These are phyloP conservation scores for Monochamus saltuarius DNA, from an alignment of 1,140 invertebrate genomes.

Conservation along the genomic window DNA sequence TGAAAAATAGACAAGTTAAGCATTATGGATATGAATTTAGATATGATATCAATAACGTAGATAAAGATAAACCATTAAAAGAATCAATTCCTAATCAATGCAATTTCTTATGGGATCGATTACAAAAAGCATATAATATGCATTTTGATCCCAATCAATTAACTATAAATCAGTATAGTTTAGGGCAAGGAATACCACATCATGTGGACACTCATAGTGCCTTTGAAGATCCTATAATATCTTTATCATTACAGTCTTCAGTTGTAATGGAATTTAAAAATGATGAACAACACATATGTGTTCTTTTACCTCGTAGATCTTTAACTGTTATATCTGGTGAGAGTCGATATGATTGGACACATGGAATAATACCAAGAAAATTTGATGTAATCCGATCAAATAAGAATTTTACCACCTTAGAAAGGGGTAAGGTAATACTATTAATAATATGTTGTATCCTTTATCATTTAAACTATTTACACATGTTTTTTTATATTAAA, in stretches of 20 bases:
- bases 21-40: slow-evolving; percentile 95
- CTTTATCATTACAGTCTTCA: slow-evolving; percentile 82
- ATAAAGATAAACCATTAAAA: slow-evolving; percentile 66
- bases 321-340: slow-evolving; percentile 83
- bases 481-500: too few relatives aligned
- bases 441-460: too few relatives aligned
- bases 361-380: slow-evolving; percentile 83
- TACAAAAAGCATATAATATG: slow-evolving; percentile 55
- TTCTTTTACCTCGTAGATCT: slow-evolving; percentile 75
- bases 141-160: slow-evolving; percentile 78
- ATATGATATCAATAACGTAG: slow-evolving; percentile 87
- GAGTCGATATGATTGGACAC: slow-evolving; percentile 76
- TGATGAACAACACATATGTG: slow-evolving; percentile 59
- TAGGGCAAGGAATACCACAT: slow-evolving; percentile 92
- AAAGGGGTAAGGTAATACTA: slow-evolving; percentile 53
- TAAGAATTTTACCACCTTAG: slow-evolving; percentile 56
- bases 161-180: slow-evolving; percentile 88
- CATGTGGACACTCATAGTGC: slow-evolving; percentile 95
- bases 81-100: slow-evolving; percentile 72
- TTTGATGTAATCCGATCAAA: slow-evolving; percentile 70
- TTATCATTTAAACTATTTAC: too few relatives aligned
- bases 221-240: slow-evolving; percentile 87
- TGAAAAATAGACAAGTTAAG: slow-evolving; percentile 87
- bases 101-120: slow-evolving; percentile 63
- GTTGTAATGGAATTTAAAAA: slow-evolving; percentile 87